Evolutionary conservation across 1,140 invertebrate genomes (phyloP), one percentile per base, ranked within the genome.

Genomic region (Yoshiicerus persimilis): DNA sequence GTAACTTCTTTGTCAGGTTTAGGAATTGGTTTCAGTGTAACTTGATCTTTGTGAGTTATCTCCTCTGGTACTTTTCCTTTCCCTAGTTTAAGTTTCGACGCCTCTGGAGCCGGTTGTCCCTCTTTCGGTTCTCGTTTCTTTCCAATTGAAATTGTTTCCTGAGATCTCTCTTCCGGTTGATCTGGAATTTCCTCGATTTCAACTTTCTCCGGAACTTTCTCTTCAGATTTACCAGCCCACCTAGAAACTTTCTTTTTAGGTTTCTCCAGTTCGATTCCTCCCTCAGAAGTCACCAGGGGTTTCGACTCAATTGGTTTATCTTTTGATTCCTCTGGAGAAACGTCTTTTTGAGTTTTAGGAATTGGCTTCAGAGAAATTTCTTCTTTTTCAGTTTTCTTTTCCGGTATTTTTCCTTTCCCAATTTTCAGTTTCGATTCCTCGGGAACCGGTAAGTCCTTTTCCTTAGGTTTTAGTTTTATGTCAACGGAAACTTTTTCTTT

Each of bases 41-140:
- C 88, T n/a, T 90, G 86, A 64, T 90, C 84, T 70, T 13, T 20
- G 41, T 0, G 10, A 36, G 25, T 23, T 36, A n/a, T 89, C 92
- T 91, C 13, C 62, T 93, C 23, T 10, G 91, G 91, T 86, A 91
- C 90, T 38, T 92, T 87, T 8, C 86, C 86, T 41, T 77, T 91
- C 87, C 92, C 92, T 0, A 90, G 91, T 62, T 92, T 75, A 8
- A 85, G 16, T 11, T 47, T 47, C 2, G 41, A 16, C 20, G 11
- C 41, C 9, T 47, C 41, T 4, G 41, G 41, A 4, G 41, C 9
- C 11, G 62, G 62, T 66, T 4, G n/a, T 25, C 25, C 23, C 2
- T 66, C 23, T 8, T n/a, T 25, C 3, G 62, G 4, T 23, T 66
- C n/a, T 25, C 20, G 25, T 23, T 25, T 25, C n/a, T 9, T 23